phyloP scores from a whole-genome alignment of 2,113 vertebrate genomes.

The Coreoperca whiteheadi region DNA sequence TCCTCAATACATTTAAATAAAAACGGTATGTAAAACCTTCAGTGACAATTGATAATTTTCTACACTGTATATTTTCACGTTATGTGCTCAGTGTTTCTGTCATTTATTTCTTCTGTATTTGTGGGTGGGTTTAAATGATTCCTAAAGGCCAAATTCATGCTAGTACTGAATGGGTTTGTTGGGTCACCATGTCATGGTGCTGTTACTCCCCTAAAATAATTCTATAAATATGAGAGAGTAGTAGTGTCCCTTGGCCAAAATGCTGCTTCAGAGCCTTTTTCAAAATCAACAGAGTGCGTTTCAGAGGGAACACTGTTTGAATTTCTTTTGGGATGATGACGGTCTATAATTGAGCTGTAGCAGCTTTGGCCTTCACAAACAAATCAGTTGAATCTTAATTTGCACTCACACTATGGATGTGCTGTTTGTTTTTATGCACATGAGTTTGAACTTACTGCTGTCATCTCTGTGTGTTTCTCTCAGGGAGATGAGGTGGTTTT shows the following conservation, averaged over 20 bases:
- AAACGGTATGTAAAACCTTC: neutral
- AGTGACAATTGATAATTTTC: neutral
- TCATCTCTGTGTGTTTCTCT: constrained; percentile 9
- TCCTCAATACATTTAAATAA: too few species aligned
- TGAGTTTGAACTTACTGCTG: neutral
- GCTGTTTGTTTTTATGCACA: neutral
- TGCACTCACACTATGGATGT: too few species aligned
- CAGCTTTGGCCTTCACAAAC: constrained; percentile 10
- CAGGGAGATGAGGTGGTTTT: constrained; percentile 95
- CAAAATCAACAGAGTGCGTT: neutral
- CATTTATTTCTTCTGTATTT: neutral
- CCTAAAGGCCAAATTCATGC: neutral
- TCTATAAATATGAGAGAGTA: neutral
- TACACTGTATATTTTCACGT: neutral
- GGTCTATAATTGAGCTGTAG: neutral
- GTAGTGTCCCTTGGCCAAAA: neutral
- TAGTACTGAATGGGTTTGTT: neutral
- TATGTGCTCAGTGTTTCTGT: neutral
- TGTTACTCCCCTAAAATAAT: neutral
- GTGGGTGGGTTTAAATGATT: neutral
- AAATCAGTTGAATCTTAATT: neutral
- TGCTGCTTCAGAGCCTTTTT: too few species aligned
- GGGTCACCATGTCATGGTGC: neutral
- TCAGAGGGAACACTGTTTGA: neutral
- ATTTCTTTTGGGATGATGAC: neutral